Conservation (phyloP, 1,140 invertebrate species). For the Drosophila sturtevanti region DNA sequence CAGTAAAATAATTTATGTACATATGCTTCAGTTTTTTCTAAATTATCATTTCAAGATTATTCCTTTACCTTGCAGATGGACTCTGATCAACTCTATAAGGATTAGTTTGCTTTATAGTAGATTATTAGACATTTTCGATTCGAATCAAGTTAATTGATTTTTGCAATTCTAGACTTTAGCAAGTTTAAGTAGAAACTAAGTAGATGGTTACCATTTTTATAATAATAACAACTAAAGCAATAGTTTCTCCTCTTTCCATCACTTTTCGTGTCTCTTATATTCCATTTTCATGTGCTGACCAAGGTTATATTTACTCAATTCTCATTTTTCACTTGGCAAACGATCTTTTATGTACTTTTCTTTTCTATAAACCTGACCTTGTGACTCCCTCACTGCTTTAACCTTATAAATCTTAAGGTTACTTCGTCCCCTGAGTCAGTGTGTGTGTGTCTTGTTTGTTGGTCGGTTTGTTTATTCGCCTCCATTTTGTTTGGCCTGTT, state of each 20-base stretch:
- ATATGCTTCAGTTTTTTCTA: too few species aligned
- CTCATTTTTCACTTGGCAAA: not conserved
- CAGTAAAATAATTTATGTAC: too few species aligned
- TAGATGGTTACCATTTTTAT: not conserved
- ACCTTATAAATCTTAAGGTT: slow-evolving; percentile 1
- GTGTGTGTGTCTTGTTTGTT: not conserved
- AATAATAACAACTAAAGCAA: not conserved
- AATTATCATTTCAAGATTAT: too few species aligned
- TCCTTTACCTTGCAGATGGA: too few species aligned
- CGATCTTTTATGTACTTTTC: slow-evolving; percentile 32
- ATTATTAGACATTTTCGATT: too few species aligned
- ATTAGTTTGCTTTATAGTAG: too few species aligned
- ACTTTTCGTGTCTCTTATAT: not conserved
- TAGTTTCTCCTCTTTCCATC: too few species aligned
- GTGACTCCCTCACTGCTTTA: not conserved
- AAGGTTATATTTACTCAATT: not conserved
- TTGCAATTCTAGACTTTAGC: too few species aligned
- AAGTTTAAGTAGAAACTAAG: not conserved
- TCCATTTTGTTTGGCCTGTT: slow-evolving; percentile 64
- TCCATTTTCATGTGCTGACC: not conserved
- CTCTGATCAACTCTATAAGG: too few species aligned
- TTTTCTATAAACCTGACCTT: slow-evolving; percentile 9
- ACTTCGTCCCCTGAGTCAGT: not conserved
- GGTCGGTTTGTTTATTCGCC: not conserved
- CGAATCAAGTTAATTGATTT: not conserved